Evolutionary conservation across 2,888 invertebrate species (phyloP).

Genomic region (Gryllus longicercus): DNA sequence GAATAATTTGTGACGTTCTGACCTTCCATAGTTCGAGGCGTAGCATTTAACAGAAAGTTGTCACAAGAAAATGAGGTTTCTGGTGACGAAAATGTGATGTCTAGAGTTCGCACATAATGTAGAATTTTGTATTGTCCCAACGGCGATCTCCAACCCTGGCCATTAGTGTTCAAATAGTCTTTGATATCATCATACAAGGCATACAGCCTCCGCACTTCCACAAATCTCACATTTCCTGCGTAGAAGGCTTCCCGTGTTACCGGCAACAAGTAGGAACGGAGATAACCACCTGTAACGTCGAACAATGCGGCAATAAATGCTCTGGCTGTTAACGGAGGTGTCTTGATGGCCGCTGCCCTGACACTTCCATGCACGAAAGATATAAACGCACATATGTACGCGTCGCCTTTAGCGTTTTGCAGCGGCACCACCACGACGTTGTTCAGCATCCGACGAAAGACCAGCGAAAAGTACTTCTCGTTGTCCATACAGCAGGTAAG

Average conservation of each 20-base stretch:
- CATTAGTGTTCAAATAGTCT: conserved; percentile 56
- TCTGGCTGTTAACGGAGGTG: neutral
- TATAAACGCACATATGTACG: neutral
- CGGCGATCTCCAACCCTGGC: conserved; percentile 55
- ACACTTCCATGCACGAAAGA: neutral
- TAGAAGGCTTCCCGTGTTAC: conserved; percentile 20
- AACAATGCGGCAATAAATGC: neutral
- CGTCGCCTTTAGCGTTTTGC: neutral
- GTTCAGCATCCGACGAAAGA: neutral
- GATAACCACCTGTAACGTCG: conserved; percentile 19
- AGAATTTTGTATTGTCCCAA: conserved; percentile 39
- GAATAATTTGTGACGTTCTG: conserved; percentile 40
- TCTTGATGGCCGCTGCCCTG: neutral
- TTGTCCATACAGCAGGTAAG: neutral
- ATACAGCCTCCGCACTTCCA: conserved; percentile 54
- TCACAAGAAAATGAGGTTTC: conserved; percentile 24
- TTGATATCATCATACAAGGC: conserved; percentile 58
- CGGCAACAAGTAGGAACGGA: conserved; percentile 27
- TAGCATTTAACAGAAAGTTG: conserved; percentile 20
- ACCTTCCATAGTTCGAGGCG: neutral
- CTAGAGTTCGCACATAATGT: conserved; percentile 34
- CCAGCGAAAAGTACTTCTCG: neutral
- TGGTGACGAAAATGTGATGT: neutral
- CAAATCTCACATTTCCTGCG: conserved; percentile 48
- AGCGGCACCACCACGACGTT: neutral